phyloP scores from a whole-genome alignment of 2,113 vertebrate species.

The Gnathonemus longibarbis region DNA sequence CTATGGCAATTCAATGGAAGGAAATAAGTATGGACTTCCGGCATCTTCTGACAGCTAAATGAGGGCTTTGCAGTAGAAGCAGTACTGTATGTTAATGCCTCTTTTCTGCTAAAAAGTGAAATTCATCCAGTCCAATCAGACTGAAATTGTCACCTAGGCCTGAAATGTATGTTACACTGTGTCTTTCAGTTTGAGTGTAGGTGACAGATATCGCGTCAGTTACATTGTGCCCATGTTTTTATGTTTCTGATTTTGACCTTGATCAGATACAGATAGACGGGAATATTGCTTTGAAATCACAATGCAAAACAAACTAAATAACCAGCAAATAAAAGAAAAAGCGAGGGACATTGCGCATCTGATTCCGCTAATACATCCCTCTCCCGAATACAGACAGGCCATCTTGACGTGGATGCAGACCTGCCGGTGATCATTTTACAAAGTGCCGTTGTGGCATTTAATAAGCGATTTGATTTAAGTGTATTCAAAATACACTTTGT shows the following conservation, averaged over 20 bases:
- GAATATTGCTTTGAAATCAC: background rate
- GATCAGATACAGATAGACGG: background rate
- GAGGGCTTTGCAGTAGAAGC: background rate
- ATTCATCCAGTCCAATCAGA: background rate
- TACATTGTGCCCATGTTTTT: background rate
- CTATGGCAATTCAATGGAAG: background rate
- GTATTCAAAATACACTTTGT: constrained; percentile 23
- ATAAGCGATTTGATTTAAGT: background rate
- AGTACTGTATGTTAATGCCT: background rate
- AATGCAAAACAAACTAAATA: background rate
- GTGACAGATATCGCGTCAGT: background rate
- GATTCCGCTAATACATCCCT: background rate
- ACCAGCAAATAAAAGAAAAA: background rate
- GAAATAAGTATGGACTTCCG: background rate
- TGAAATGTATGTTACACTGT: background rate
- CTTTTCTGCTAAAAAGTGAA: background rate
- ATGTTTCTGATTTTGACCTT: background rate
- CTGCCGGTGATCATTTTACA: background rate
- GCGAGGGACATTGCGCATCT: background rate
- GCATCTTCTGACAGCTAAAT: background rate
- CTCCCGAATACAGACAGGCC: background rate
- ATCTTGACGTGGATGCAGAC: background rate
- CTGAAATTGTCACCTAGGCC: background rate
- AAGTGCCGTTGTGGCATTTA: background rate
- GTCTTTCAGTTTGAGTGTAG: background rate